Base-by-base conservation (phyloP, 2,113 vertebrate species). In the Rhinoptilus africanus region DNA sequence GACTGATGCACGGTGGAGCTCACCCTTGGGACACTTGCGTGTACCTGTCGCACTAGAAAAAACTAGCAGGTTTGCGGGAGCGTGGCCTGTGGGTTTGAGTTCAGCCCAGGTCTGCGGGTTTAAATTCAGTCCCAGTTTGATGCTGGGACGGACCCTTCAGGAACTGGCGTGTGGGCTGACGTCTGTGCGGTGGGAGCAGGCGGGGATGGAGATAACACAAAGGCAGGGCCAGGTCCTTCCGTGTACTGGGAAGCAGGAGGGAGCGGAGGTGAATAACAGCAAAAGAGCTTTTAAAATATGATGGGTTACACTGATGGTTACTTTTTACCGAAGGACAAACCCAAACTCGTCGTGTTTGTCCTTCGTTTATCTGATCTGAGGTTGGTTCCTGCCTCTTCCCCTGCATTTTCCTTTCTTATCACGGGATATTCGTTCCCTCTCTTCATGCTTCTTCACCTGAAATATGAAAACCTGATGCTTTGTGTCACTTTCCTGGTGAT, bases 211-310 rank as follows among this genome's bases (percentile, higher is more conserved):
- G 41, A 9, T 26, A 10, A 26, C 12, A 5, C 19, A 4, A 12
- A 15, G 0, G 3, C 1, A 12, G 18, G 56, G n/a, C 53, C 23
- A 12, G 16, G 9, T 69, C 35, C 35, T 32, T 64, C 50, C 2
- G 0, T 4, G 3, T 20, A 1, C 15, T 21, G 5, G 39, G 43
- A 51, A 57, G 41, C 18, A 41, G 62, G n/a, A 57, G 28, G n/a
- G n/a, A 27, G 59, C 20, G 15, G 57, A 71, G 37, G 12, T 23
- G 27, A 59, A 4, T 9, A 41, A 35, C 19, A 32, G 39, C 39
- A 41, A 77, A 87, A 7, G 9, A 15, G 35, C 22, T 57, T 32
- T n/a, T 41, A 6, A 15, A 51, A 53, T 45, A 7, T 4, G 41
- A 10, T 50, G 20, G 35, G 63, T 43, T 26, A 14, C 10, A 3